Percentiles rank a stretch among this genome's conserved stretches.
These are phyloP conservation scores for Chaetodon trifascialis DNA, from an alignment of 2,113 vertebrate genomes.

Conservation along the genomic window DNA sequence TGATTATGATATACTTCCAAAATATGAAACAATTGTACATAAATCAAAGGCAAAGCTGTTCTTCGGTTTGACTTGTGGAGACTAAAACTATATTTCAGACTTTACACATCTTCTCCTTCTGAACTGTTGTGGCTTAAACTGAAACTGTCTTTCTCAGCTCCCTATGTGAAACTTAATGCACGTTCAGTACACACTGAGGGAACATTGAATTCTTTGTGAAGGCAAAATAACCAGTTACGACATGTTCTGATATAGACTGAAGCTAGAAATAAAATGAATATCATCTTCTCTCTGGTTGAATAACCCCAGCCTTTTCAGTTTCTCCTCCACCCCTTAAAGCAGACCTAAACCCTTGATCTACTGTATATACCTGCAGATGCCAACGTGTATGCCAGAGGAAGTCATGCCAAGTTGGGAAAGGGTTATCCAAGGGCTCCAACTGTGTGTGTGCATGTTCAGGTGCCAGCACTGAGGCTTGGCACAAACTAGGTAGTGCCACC, in stretches of 20 bases:
- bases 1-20: background rate
- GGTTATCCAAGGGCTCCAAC: slow-evolving; percentile 30
- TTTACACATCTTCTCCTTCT: background rate
- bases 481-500: slow-evolving; percentile 44
- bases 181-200: background rate
- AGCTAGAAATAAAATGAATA: background rate
- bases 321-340: background rate
- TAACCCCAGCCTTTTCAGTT: no score
- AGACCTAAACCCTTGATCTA: background rate
- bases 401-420: slow-evolving; percentile 34
- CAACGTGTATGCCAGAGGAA: background rate
- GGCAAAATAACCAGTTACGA: background rate
- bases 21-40: background rate
- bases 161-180: background rate
- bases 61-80: background rate
- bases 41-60: background rate
- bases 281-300: background rate
- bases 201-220: background rate
- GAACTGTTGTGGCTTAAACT: background rate
- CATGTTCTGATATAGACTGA: background rate
- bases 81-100: background rate
- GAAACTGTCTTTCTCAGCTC: background rate
- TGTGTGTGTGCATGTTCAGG: slow-evolving; percentile 26
- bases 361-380: slow-evolving; percentile 1
- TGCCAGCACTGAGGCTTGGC: slow-evolving; percentile 67